Percentiles rank a stretch among this genome's conserved stretches.
Evolutionary conservation across 2,797 vertebrate genomes (phyloP).

Genomic region (Enteromius radiatus): DNA sequence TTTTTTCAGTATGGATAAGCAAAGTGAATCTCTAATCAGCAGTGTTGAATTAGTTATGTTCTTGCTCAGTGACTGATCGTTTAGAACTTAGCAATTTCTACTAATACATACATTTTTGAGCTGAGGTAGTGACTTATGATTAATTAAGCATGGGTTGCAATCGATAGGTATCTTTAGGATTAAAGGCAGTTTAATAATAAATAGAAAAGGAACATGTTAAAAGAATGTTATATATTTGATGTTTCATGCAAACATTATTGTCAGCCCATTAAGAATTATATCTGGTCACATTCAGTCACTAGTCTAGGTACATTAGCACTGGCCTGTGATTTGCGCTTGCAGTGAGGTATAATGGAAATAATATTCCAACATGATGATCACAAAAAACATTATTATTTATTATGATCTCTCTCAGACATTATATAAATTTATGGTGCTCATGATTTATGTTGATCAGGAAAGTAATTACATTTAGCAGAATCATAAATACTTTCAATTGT

Average conservation of each 20-base stretch:
- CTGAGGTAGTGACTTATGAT: not conserved
- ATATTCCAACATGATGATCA: conserved; percentile 6
- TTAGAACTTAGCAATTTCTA: not conserved
- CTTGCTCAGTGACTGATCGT: not conserved
- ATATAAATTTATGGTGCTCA: not conserved
- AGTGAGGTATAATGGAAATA: conserved; percentile 4
- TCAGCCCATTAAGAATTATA: not conserved
- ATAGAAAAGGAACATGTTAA: not conserved
- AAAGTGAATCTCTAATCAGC: not conserved
- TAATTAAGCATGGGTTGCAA: not conserved
- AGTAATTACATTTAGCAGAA: conserved; percentile 3
- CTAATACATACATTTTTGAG: not conserved
- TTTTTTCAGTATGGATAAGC: not conserved
- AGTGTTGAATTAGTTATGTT: not conserved
- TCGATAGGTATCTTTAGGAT: not conserved
- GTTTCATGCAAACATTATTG: not conserved
- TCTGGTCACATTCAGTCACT: not conserved
- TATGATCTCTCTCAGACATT: not conserved
- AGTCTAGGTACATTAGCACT: not conserved
- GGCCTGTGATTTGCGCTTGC: not conserved
- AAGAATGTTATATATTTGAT: not conserved
- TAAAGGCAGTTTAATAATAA: not conserved
- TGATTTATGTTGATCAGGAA: conserved; percentile 3
- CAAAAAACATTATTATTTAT: conserved; percentile 1
- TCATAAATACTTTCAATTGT: not conserved